Base-by-base conservation (phyloP, 2,113 vertebrate species). In the Australoheros scitulus region DNA sequence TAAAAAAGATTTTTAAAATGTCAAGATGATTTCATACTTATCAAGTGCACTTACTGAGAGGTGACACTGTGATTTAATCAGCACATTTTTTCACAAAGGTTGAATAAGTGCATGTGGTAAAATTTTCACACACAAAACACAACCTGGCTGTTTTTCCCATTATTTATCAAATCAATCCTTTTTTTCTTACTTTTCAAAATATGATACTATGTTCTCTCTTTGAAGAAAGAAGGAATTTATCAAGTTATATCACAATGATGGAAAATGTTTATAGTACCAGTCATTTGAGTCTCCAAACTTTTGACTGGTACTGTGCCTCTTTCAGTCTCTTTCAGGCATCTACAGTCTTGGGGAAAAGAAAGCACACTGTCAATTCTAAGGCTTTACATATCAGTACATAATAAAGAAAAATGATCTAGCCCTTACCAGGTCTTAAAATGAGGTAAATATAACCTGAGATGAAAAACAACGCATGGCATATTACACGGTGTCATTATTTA, bases 11-110 rank as follows among this genome's bases (percentile, higher is more conserved):
- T 70, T 70, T 20, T 72, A 60, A 63, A 84, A 87, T 81, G 77
- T 72, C 77, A 87, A 52, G 57, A 65, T 47, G 50, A 72, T 72
- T 77, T 80, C 26, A 57, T 43, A 10, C 2, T 4, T 52, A 72
- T 52, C 47, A 52, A 10, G 47, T 56, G 3, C 20, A 34, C 74
- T 68, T 57, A 41, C 61, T 32, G 76, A 58, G 20, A 76, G 15
- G 75, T 47, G 29, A 17, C 72, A 22, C 65, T 5, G 34, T 56
- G 43, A 56, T 61, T 65, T 47, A 76, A 81, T 82, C 79, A 76
- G 15, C 43, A 60, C 8, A 4, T 36, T 18, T 50, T 83, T 65
- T 60, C 52, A 32, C n/a, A 58, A 68, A 76, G 9, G 70, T 77
- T 18, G 11, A 38, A 2, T 32, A 64, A 72, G 65, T 72, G 26